A percentile compares a stretch with the other conserved stretches of the same genome.
Evolutionary conservation across 2,888 invertebrate species (phyloP).

Genomic region (Diaperis boleti): DNA sequence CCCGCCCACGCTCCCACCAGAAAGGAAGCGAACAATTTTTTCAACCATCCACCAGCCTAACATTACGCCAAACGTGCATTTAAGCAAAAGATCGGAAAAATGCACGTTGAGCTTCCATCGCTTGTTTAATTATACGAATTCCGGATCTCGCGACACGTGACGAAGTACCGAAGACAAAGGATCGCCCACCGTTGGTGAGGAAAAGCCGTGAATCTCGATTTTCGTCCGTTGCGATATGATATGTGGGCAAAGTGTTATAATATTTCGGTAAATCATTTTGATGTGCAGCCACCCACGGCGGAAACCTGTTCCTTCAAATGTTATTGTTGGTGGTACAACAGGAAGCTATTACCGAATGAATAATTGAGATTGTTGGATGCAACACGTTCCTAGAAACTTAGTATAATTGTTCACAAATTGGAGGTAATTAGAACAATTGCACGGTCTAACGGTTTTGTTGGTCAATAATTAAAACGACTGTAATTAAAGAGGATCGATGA

Average conservation of each 20-base stretch:
- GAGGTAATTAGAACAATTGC: slow-evolving; percentile 49
- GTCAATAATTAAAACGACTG: slow-evolving; percentile 26
- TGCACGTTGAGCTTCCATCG: slow-evolving; percentile 20
- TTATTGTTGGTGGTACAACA: slow-evolving; percentile 42
- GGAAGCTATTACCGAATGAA: slow-evolving; percentile 46
- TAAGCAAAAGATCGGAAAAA: slow-evolving; percentile 35
- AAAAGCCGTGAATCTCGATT: neutral
- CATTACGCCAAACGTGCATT: slow-evolving; percentile 41
- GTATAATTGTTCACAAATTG: slow-evolving; percentile 44
- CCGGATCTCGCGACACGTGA: slow-evolving; percentile 26
- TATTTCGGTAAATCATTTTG: slow-evolving; percentile 50
- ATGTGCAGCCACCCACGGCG: slow-evolving; percentile 49
- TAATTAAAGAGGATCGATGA: slow-evolving; percentile 24
- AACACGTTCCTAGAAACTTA: slow-evolving; percentile 45
- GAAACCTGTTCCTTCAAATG: slow-evolving; percentile 46
- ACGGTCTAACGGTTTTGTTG: slow-evolving; percentile 26
- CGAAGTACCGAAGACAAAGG: slow-evolving; percentile 7
- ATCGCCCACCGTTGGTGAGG: slow-evolving; percentile 4
- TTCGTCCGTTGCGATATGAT: slow-evolving; percentile 11
- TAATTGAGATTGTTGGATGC: slow-evolving; percentile 46
- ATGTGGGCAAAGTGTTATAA: slow-evolving; percentile 45
- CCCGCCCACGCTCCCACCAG: slow-evolving; percentile 43
- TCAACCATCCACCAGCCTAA: slow-evolving; percentile 51
- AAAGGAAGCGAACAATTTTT: slow-evolving; percentile 59
- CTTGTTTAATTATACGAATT: slow-evolving; percentile 30